These are phyloP conservation scores for Balaeniceps rex DNA, from an alignment of 2,113 vertebrate species.

Conservation along the genomic window DNA sequence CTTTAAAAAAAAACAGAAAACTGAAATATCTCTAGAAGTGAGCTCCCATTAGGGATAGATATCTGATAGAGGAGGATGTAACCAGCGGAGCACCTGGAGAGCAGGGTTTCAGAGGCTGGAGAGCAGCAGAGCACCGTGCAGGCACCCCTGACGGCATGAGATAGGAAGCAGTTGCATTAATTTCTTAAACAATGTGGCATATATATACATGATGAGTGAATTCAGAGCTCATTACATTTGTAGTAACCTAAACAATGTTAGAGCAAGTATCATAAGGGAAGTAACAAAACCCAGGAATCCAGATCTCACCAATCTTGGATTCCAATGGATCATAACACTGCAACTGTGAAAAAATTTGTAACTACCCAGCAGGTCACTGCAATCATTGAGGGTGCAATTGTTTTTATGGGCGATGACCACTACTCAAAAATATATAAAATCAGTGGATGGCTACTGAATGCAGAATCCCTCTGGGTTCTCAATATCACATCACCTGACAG, in stretches of 20 bases:
- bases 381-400: background rate
- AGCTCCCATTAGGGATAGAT: background rate
- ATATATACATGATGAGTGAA: background rate
- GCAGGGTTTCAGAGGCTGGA: background rate
- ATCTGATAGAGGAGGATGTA: background rate
- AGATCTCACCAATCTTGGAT: background rate
- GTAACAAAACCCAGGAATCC: background rate
- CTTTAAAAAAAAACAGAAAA: background rate
- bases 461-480: background rate
- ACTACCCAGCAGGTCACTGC: background rate
- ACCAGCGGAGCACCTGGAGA: background rate
- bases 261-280: background rate
- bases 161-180: background rate
- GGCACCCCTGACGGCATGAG: rapidly evolving
- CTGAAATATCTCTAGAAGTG: background rate
- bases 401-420: background rate
- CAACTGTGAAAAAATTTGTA: background rate
- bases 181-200: background rate
- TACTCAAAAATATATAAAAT: background rate
- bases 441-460: background rate
- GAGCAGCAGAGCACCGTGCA: background rate
- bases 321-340: background rate
- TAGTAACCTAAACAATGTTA: background rate
- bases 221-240: background rate
- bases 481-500: background rate